These are phyloP conservation scores for Suncus etruscus DNA, from an alignment of 2,113 vertebrate species.

Conservation along the genomic window DNA sequence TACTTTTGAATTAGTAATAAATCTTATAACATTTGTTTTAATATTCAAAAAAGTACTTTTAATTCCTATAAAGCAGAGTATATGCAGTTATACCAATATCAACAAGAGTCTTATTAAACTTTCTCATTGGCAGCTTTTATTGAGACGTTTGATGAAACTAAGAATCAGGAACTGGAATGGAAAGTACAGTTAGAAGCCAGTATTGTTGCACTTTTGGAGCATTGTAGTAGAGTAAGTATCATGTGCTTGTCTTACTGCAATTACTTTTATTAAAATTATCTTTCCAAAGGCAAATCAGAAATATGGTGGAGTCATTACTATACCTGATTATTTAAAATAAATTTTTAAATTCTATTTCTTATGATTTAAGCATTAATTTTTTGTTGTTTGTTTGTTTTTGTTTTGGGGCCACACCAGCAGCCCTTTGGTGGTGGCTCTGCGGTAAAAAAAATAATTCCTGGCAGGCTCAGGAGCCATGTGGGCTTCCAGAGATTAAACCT, in stretches of 20 bases:
- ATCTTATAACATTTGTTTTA: conserved; percentile 19
- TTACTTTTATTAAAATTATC: neutral
- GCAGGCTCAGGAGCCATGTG: too few relatives aligned
- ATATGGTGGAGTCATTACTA: neutral
- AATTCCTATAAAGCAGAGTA: conserved; percentile 14
- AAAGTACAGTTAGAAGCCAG: conserved; percentile 90
- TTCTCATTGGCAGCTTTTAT: conserved; percentile 90
- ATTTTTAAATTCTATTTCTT: too few relatives aligned
- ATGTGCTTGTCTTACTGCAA: neutral
- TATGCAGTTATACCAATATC: neutral
- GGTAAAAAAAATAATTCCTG: too few relatives aligned
- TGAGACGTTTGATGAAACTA: conserved; percentile 91
- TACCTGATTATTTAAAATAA: too few relatives aligned
- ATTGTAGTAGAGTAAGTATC: conserved; percentile 91
- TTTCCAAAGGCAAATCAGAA: conserved; percentile 24
- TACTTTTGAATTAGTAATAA: conserved; percentile 34
- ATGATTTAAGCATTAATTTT: too few relatives aligned
- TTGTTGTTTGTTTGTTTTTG: too few relatives aligned
- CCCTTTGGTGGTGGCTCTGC: too few relatives aligned
- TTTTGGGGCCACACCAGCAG: too few relatives aligned
- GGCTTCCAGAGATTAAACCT: too few relatives aligned
- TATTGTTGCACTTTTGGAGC: conserved; percentile 93
- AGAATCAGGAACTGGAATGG: conserved; percentile 88
- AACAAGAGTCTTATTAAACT: conserved; percentile 56
- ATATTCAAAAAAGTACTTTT: conserved; percentile 52